Base-by-base conservation (phyloP, 1,140 invertebrate species). In the Dendroctonus valens region DNA sequence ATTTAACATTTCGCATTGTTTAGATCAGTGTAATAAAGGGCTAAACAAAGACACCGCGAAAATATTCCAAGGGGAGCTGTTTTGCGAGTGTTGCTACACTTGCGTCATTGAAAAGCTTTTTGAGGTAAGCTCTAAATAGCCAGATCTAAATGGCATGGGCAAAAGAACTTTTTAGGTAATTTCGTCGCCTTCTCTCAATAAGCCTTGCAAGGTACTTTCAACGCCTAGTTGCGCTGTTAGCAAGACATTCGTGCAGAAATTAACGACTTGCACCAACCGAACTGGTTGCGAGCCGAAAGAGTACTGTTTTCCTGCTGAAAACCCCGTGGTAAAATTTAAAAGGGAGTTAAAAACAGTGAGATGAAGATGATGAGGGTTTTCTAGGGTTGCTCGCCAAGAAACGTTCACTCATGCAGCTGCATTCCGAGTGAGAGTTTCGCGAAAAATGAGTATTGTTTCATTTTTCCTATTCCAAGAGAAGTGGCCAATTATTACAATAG, bases 11-110 rank as follows among this genome's bases (percentile, higher is more conserved):
- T 46, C 4, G 44, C 12, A 2, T 46, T 50, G 40, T 67, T 58
- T 42, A 72, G 79, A 73, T 68, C 79, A 77, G 51, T 80, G 79
- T 67, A 65, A 74, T 15, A 75, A 76, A 55, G 68, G 75, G 6
- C 65, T 80, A 14, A 73, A 78, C 57, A 75, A 71, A 44, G 75
- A 72, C 57, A 75, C 72, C 9, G 76, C 79, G 11, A 72, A 73
- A 39, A 71, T 75, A 6, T 70, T 75, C 61, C 62, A 75, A 57
- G 79, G 76, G 3, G 79, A 79, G 65, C 64, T 80, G 39, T 81
- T 74, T 67, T 80, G 79, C 59, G 67, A 74, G 9, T 61, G 60
- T n/a, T 74, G 72, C 49, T 69, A 68, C 55, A 41, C 12, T 26
- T 44, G n/a, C 14, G 49, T 69, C 49, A 54, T 69, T 38, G 53